These are phyloP conservation scores for Saccopteryx bilineata DNA, from an alignment of 2,113 vertebrate species.

Conservation along the genomic window DNA sequence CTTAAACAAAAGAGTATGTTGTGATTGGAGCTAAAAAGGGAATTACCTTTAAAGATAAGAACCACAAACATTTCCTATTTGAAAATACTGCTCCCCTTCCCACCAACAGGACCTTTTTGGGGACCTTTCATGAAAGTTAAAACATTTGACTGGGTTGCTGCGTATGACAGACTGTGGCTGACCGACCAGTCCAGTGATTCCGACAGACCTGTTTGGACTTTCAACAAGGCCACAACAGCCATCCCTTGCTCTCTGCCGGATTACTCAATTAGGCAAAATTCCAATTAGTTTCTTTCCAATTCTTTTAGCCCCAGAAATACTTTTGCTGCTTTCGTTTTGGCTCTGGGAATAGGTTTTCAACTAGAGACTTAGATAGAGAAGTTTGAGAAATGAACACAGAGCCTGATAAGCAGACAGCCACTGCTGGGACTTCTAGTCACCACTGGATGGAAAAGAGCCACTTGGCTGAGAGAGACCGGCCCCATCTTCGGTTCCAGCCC, in stretches of 20 bases:
- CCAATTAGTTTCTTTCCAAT: slow-evolving; percentile 68
- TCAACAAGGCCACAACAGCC: slow-evolving; percentile 34
- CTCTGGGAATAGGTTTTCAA: slow-evolving; percentile 69
- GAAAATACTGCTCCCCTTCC: slow-evolving; percentile 77
- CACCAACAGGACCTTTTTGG: slow-evolving; percentile 63
- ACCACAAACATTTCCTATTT: slow-evolving; percentile 86
- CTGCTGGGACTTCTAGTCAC: slow-evolving; percentile 7
- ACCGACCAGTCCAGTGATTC: slow-evolving; percentile 60
- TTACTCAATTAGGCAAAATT: slow-evolving; percentile 73
- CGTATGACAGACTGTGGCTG: slow-evolving; percentile 65
- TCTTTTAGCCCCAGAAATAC: slow-evolving; percentile 68
- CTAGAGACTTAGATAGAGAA: slow-evolving; percentile 56
- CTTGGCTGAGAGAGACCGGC: slow-evolving; percentile 8
- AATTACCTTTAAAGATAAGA: slow-evolving; percentile 89
- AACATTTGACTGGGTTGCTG: slow-evolving; percentile 60
- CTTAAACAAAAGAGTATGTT: slow-evolving; percentile 87
- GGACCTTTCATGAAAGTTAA: slow-evolving; percentile 44
- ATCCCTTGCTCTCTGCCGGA: slow-evolving; percentile 66
- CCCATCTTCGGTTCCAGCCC: not conserved
- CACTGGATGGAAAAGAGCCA: slow-evolving; percentile 7
- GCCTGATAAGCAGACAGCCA: slow-evolving; percentile 66
- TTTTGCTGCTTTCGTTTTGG: slow-evolving; percentile 75
- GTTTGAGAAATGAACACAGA: slow-evolving; percentile 61
- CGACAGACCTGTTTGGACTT: slow-evolving; percentile 66
- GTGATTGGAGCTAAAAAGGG: slow-evolving; percentile 88